Percentiles rank a stretch among this genome's conserved stretches.
phyloP scores from a whole-genome alignment of 2,797 vertebrate species.

The Remorina albescens region DNA sequence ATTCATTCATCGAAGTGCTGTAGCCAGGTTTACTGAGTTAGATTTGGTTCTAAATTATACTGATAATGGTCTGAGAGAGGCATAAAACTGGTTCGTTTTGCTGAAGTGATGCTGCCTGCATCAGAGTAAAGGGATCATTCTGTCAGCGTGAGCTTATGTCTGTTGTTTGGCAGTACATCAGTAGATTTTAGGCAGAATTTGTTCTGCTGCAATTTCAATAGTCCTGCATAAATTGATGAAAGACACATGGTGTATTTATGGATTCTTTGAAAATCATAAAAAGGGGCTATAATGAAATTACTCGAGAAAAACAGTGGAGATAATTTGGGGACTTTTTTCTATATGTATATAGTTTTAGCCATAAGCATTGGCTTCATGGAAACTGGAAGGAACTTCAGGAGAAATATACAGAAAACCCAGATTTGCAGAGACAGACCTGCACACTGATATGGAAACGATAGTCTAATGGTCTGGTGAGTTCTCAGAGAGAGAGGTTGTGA shows the following conservation, averaged over 20 bases:
- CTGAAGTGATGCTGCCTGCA: slow-evolving; percentile 4
- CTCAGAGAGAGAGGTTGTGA: not conserved
- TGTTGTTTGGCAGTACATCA: slow-evolving; percentile 48
- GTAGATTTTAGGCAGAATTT: slow-evolving; percentile 24
- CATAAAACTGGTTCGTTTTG: not conserved
- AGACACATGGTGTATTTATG: slow-evolving; percentile 25
- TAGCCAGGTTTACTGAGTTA: not conserved
- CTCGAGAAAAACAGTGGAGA: not conserved
- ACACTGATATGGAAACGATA: not conserved
- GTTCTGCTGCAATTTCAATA: slow-evolving; percentile 42
- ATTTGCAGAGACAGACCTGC: not conserved
- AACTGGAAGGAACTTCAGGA: not conserved
- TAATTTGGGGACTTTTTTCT: not conserved
- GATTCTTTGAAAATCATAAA: not conserved
- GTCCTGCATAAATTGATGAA: slow-evolving; percentile 9
- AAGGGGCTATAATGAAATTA: not conserved
- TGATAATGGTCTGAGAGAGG: not conserved
- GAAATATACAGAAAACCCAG: not conserved
- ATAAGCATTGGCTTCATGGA: not conserved
- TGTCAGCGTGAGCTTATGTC: slow-evolving; percentile 27
- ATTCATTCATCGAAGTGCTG: not conserved
- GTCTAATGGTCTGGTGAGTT: not conserved
- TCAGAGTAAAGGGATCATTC: slow-evolving; percentile 28
- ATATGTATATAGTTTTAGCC: not conserved
- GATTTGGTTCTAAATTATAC: not conserved